Base-by-base conservation (phyloP, 2,888 invertebrate genomes). In the Catocala nupta region DNA sequence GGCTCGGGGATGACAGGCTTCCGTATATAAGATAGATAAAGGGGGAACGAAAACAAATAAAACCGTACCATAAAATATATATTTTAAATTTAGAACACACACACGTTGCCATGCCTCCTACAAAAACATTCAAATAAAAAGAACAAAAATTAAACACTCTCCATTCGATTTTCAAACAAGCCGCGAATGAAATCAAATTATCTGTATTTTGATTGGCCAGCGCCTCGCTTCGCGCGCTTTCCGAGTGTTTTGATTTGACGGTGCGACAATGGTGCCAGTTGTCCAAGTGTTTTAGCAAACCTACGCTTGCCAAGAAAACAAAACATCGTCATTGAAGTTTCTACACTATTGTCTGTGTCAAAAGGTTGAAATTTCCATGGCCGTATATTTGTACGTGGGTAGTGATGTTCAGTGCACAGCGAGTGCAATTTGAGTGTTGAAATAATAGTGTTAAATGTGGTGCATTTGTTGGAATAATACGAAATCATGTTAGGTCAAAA, bases 131-230 rank as follows among this genome's bases (percentile, higher is more conserved):
- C 12, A 25, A 65, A 59, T 59, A 65, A 55, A 57, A 39, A 67
- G 61, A 56, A 56, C 63, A 63, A 56, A 70, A 73, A 74, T 71
- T 68, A 64, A 70, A 71, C 71, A 74, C 69, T 70, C 36, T 52
- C 59, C 68, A 73, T 85, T 81, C 81, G 77, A 82, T 84, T 85
- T 86, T 83, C 81, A 89, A 88, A 89, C 87, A 81, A 86, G 83
- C 83, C 87, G 52, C 81, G 79, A 76, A 78, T 84, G 78, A 89
- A 90, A 93, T 92, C 83, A 81, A 89, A 90, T 93, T 92, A 91
- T 67, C 70, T 79, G 68, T 92, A 85, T 93, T 93, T 91, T 91
- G 90, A 93, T 92, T 92, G 91, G 90, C 83, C 88, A 84, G 82
- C 78, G 83, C 81, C 54, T 81, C 84, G 80, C 81, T 81, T 82